Conservation (phyloP, 2,113 vertebrate genomes). For the Glareola pratincola region DNA sequence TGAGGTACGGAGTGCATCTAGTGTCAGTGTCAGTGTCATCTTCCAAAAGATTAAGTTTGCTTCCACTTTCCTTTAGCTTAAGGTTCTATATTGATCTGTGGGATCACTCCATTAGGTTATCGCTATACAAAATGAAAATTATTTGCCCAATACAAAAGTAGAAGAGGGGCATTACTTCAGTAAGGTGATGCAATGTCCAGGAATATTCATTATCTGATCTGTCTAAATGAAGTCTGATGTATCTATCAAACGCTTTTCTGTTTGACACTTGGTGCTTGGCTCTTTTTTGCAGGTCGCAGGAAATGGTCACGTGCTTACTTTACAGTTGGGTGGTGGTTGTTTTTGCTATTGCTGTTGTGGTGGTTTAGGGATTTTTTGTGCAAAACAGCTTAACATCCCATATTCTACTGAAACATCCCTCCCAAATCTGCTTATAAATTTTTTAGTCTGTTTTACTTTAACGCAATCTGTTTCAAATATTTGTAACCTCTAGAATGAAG, state of each 20-base stretch:
- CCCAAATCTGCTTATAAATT: neutral
- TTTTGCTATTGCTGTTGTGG: neutral
- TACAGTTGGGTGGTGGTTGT: neutral
- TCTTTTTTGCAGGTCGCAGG: neutral
- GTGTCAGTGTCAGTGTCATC: neutral
- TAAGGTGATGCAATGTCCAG: neutral
- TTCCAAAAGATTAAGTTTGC: neutral
- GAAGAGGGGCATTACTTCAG: neutral
- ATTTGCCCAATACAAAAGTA: neutral
- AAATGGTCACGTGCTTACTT: neutral
- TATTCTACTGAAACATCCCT: neutral
- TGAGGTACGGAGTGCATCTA: neutral
- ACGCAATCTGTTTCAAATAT: neutral
- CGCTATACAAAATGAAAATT: neutral
- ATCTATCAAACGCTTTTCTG: neutral
- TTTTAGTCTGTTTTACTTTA: neutral
- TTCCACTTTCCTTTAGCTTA: neutral
- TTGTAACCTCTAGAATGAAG: neutral
- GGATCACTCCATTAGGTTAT: neutral
- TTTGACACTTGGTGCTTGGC: neutral
- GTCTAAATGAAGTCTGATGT: neutral
- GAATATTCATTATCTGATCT: neutral
- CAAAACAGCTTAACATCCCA: neutral
- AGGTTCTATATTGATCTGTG: neutral
- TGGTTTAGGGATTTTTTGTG: fast-evolving